Conservation (phyloP, 2,797 vertebrate genomes). For the Myripristis jacobus region DNA sequence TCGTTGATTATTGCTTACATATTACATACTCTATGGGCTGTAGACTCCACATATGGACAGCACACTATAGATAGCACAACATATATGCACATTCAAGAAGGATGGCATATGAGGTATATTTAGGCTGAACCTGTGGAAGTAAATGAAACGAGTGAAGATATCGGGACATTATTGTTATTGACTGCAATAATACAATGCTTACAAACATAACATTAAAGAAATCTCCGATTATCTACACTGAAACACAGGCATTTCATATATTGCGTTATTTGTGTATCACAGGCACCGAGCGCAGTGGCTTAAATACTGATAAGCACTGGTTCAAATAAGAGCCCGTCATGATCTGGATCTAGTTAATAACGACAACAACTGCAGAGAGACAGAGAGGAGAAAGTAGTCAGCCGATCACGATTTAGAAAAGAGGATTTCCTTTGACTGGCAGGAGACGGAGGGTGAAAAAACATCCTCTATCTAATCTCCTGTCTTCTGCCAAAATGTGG, state of each 20-base stretch:
- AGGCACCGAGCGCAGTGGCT: conserved; percentile 16
- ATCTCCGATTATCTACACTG: neutral
- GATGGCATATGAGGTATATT: too few species aligned
- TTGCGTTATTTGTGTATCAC: conserved; percentile 13
- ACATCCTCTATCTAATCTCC: conserved; percentile 17
- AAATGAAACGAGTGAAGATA: neutral
- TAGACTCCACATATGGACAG: too few species aligned
- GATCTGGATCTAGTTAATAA: conserved; percentile 31
- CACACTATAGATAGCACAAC: too few species aligned
- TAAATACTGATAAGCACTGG: conserved; percentile 10
- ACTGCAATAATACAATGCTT: conserved; percentile 5
- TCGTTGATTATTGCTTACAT: too few species aligned
- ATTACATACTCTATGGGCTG: too few species aligned
- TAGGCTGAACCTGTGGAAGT: neutral
- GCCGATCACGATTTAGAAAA: conserved; percentile 27
- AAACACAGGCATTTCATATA: conserved; percentile 24
- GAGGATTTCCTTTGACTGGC: conserved; percentile 36
- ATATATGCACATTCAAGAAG: too few species aligned
- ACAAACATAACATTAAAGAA: neutral
- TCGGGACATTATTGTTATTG: neutral
- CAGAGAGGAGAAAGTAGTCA: neutral
- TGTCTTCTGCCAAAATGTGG: conserved; percentile 34
- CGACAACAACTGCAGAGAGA: conserved; percentile 8
- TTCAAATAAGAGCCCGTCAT: conserved; percentile 7
- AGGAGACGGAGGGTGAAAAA: conserved; percentile 18